phyloP scores from a whole-genome alignment of 37 sponge, comb jelly and placozoan species.

The Axinella damicornis region DNA sequence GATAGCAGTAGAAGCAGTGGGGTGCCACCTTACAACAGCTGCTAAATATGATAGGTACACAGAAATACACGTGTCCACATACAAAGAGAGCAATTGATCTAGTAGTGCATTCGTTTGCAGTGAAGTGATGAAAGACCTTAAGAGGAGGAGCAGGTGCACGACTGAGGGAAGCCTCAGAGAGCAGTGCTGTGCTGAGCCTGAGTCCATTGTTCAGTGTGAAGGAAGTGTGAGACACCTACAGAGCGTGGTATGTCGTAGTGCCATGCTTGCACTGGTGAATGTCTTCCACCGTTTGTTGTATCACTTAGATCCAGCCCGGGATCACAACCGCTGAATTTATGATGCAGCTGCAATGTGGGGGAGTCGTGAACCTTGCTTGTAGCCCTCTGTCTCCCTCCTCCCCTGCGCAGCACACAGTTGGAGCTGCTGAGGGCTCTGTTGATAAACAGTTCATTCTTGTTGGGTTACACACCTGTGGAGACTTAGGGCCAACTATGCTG shows the following conservation, averaged over 20 bases:
- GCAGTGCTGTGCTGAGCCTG: neutral
- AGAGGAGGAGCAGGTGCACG: neutral
- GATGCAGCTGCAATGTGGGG: neutral
- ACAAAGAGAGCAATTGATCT: no score
- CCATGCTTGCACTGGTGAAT: no score
- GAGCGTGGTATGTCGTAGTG: neutral
- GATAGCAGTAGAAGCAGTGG: conserved; percentile 66
- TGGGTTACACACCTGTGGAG: conserved; percentile 88
- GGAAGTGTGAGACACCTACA: conserved; percentile 29
- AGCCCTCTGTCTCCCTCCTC: neutral
- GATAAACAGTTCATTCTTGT: conserved; percentile 30
- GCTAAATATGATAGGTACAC: conserved; percentile 64
- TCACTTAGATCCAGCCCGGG: neutral
- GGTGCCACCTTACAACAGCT: conserved; percentile 63
- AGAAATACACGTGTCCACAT: no score
- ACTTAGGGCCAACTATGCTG: conserved; percentile 73
- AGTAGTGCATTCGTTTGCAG: neutral
- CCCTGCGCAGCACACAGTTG: neutral
- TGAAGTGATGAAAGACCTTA: conserved; percentile 25
- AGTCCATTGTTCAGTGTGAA: neutral
- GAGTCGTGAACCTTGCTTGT: neutral
- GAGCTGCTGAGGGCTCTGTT: no score
- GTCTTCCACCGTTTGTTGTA: no score
- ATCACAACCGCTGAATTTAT: neutral
- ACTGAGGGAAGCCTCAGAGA: neutral